Conservation (phyloP, 2,113 vertebrate genomes). For the Laterallus jamaicensis region DNA sequence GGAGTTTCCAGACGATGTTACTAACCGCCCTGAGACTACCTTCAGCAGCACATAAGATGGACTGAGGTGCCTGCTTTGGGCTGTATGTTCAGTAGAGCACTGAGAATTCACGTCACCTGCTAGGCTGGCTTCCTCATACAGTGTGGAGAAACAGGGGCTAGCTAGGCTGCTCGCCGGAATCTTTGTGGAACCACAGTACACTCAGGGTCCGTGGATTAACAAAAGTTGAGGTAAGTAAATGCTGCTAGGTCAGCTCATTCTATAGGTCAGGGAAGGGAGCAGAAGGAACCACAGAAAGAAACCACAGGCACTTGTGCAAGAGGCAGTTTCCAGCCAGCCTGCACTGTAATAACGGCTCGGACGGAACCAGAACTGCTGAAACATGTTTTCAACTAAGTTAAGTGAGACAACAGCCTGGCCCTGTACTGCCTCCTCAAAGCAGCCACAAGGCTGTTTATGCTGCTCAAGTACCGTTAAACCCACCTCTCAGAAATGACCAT, state of each 20-base stretch:
- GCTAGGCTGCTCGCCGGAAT: not conserved
- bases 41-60: not conserved
- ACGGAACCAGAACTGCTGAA: not conserved
- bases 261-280: not conserved
- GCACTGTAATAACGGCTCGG: accelerated
- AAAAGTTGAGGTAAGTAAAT: not conserved
- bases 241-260: not conserved
- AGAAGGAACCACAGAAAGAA: not conserved
- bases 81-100: not conserved
- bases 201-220: not conserved
- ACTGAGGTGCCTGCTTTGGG: not conserved
- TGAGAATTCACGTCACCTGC: not conserved
- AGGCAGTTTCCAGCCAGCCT: not conserved
- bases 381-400: not conserved
- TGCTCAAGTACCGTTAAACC: not conserved
- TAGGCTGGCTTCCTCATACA: not conserved
- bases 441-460: not conserved
- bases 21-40: not conserved
- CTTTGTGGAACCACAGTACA: not conserved
- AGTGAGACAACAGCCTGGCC: not conserved
- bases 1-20: not conserved
- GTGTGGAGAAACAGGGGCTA: not conserved
- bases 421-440: not conserved
- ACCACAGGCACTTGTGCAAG: not conserved
- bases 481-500: not conserved